phyloP scores from a whole-genome alignment of 2,113 vertebrate genomes.

The Brachionichthys hirsutus region DNA sequence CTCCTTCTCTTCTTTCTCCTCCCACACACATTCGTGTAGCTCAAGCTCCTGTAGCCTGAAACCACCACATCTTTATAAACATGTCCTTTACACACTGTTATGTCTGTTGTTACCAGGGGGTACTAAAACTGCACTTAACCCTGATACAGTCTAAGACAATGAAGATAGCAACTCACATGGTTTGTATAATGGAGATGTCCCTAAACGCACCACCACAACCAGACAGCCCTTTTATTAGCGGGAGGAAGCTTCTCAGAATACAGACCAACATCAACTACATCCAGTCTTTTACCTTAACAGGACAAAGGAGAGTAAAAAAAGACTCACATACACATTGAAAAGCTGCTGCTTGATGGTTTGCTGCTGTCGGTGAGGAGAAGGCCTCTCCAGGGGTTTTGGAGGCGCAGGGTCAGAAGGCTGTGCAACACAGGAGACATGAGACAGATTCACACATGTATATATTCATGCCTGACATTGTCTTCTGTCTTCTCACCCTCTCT shows the following conservation, averaged over 20 bases:
- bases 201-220: constrained; percentile 56
- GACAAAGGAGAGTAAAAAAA: constrained; percentile 58
- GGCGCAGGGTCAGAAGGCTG: constrained; percentile 55
- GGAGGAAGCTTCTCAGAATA: constrained; percentile 48
- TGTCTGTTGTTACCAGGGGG: constrained; percentile 54
- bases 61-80: constrained; percentile 65
- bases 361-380: constrained; percentile 57
- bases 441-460: neutral
- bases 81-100: constrained; percentile 52
- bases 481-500: constrained; percentile 59
- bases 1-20: constrained; percentile 68
- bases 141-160: constrained; percentile 32
- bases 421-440: constrained; percentile 5
- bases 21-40: constrained; percentile 65
- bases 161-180: constrained; percentile 37
- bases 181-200: constrained; percentile 45
- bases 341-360: constrained; percentile 74
- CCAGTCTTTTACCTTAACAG: constrained; percentile 65
- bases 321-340: constrained; percentile 76
- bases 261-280: constrained; percentile 51
- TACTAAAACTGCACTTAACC: constrained; percentile 73
- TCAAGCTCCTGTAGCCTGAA: constrained; percentile 77
- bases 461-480: neutral
- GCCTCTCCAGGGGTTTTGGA: constrained; percentile 61
- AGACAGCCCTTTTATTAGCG: constrained; percentile 61